Evolutionary conservation across 2,888 invertebrate genomes (phyloP), one percentile per base, ranked within the genome.

Genomic region (Plagodis dolabraria): DNA sequence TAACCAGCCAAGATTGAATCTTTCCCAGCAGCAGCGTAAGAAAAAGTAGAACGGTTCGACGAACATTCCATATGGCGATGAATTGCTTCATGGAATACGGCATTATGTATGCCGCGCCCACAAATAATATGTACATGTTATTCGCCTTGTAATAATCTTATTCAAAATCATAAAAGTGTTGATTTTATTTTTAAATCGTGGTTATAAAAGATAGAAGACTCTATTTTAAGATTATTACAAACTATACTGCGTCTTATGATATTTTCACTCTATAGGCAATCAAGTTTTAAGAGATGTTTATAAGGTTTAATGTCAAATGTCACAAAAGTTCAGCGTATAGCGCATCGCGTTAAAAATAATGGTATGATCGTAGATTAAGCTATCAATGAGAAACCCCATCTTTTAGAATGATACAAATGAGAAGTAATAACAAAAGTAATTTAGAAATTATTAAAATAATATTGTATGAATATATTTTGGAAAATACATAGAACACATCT

Each of bases 21-120:
- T 76, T 83, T 80, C 75, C 69, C 75, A 73, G 22, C 22, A 40
- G 40, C 40, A 40, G 63, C 64, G 70, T 66, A 46, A 74, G 78
- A 86, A 87, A 85, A 84, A 85, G 73, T 80, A 69, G 76, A 75
- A 75, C 72, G 70, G 65, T 74, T 74, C 72, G 68, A 69, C 73
- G 68, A 55, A 63, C 79, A 80, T 80, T 76, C 79, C 72, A 70
- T 68, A 70, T 72, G 75, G 65, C 77, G 70, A 80, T 78, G 73
- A 77, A 82, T 82, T 81, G 74, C 75, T 73, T 70, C 63, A 70
- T 67, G 74, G 72, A 76, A 77, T 78, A 76, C 70, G 57, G 62
- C 70, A 47, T 44, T 47, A 45, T n/a, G 43, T 36, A 44, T 10
- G 43, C 38, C 51, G 54, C 52, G 45, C 60, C 71, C 70, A 68